A percentile compares a stretch with the other conserved stretches of the same genome.
phyloP scores from a whole-genome alignment of 2,888 invertebrate species.

The Drosophila mimica region DNA sequence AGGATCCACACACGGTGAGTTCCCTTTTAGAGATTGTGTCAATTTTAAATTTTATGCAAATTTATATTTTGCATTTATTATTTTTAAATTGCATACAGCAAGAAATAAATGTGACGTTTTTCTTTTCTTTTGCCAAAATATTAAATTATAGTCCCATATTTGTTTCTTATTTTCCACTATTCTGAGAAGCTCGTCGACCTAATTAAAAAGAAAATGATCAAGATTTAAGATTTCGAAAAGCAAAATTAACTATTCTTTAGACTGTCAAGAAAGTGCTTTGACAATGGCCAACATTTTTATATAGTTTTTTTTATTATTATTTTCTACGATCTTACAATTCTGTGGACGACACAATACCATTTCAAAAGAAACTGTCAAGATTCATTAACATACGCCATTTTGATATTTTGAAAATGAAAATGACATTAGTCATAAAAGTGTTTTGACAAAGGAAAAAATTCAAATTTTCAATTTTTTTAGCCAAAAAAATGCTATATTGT shows the following conservation, averaged over 20 bases:
- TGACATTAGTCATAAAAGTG: too few relatives aligned
- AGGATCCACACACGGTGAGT: conserved; percentile 96
- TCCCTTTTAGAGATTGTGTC: background rate
- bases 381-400: background rate
- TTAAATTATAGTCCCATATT: background rate
- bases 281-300: background rate
- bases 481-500: too few relatives aligned
- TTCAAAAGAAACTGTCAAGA: background rate
- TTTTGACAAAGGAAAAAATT: too few relatives aligned
- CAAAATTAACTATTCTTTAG: background rate
- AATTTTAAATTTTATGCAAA: background rate
- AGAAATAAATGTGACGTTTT: background rate
- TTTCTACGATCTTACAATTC: background rate
- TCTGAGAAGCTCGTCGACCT: background rate
- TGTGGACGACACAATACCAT: background rate
- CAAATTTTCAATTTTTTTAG: too few relatives aligned
- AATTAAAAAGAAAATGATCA: background rate
- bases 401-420: too few relatives aligned
- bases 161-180: background rate
- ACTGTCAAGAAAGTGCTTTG: background rate
- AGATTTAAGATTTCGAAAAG: background rate
- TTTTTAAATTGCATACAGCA: background rate
- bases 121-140: background rate
- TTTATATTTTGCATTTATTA: background rate
- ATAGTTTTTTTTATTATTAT: background rate